These are phyloP conservation scores for Erythrocercus mccallii DNA, from an alignment of 2,113 vertebrate genomes.

Conservation along the genomic window DNA sequence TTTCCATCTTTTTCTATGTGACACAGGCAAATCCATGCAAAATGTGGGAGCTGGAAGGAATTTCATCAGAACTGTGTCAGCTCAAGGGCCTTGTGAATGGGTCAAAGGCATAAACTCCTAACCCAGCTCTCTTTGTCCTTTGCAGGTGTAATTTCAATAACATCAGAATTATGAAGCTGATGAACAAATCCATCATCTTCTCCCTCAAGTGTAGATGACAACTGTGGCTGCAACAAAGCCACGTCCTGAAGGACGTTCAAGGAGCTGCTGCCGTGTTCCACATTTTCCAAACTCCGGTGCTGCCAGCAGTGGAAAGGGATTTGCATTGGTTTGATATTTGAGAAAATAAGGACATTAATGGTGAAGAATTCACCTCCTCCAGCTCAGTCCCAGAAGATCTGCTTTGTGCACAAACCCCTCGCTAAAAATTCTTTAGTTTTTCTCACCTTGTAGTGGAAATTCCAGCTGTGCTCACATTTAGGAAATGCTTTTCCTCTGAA, in stretches of 20 bases:
- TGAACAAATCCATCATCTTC: not conserved
- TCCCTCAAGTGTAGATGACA: not conserved
- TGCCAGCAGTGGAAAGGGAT: not conserved
- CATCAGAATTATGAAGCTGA: not conserved
- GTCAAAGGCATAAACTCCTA: not conserved
- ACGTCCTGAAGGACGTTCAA: fast-evolving
- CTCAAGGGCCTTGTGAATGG: not conserved
- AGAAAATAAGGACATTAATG: not conserved
- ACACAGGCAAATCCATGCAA: not conserved
- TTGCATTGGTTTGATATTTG: not conserved
- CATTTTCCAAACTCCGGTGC: not conserved
- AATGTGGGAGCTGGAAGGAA: not conserved
- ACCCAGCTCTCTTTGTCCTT: not conserved
- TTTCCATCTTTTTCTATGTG: not conserved
- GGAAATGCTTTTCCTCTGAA: not conserved
- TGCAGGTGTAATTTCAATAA: not conserved
- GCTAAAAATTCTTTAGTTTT: not conserved
- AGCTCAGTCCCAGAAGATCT: not conserved
- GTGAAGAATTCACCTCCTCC: not conserved
- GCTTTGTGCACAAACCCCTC: not conserved
- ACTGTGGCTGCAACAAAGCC: not conserved
- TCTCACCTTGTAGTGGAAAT: not conserved
- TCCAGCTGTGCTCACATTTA: not conserved
- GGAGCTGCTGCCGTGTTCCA: not conserved
- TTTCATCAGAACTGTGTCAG: not conserved